Base-by-base conservation (phyloP, 1,140 invertebrate genomes). In the Heliconius himera region DNA sequence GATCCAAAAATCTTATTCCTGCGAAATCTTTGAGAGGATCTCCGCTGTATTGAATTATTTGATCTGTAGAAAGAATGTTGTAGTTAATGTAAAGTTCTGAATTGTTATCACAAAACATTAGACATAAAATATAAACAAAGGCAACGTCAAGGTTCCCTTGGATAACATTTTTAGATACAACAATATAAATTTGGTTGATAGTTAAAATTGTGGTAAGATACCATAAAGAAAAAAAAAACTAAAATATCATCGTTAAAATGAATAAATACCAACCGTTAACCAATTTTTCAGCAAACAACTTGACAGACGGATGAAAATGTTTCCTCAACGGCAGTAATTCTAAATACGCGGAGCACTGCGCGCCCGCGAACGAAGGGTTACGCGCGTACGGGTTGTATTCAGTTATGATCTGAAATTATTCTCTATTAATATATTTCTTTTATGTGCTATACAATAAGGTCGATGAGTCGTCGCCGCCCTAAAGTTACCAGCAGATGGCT, bases 11-110 rank as follows among this genome's bases (percentile, higher is more conserved):
- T 79, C 98, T 95, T 36, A 98, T 97, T 1, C 98, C 91, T 0
- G 97, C 97, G 88, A 99, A 98, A 94, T 99, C 99, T 88, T 98
- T 96, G 1, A 99, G 92, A 0, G 99, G 99, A 95, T 99, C 98
- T 0, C 99, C 99, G 76, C 96, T 96, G 88, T 99, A 99, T 36
- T 96, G 95, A 49, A 99, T 97, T 74, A 94, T 84, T 91, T 96
- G 95, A 49, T 96, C 97, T 97, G 85, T 20, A 90, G 91, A 87
- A 26, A 73, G 26, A 66, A 66, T 13, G 26, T 16, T 16, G 16
- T 46, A 46, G 41, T 46, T 46, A 46, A 46, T 46, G 3, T 46
- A 16, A 46, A 46, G 3, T 46, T 46, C 41, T 16, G 41, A 13
- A 4, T 46, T 46, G 13, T 46, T 46, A 16, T 16, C 13, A 46